These are phyloP conservation scores for Hyperoplus lanceolatus DNA, from an alignment of 2,797 vertebrate genomes.

Conservation along the genomic window DNA sequence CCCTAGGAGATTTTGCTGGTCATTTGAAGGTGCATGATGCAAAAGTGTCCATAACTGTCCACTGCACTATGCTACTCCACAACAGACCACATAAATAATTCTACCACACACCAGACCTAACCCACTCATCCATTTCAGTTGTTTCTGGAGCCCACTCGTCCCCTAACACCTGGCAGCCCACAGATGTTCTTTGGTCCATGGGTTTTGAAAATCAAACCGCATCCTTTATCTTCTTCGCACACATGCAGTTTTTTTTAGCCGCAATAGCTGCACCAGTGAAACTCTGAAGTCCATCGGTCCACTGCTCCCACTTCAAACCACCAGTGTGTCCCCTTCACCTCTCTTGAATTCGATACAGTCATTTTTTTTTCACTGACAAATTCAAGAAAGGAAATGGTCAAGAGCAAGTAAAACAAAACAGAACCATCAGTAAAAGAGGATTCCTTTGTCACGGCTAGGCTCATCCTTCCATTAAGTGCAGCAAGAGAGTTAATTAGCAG, in stretches of 20 bases:
- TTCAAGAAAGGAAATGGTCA: slow-evolving; percentile 3
- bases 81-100: slow-evolving; percentile 34
- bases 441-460: neutral
- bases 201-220: slow-evolving; percentile 54
- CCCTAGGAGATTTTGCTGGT: slow-evolving; percentile 3
- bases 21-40: slow-evolving; percentile 21
- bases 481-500: slow-evolving; percentile 52
- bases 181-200: slow-evolving; percentile 51
- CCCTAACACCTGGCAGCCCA: slow-evolving; percentile 43
- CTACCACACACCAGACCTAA: slow-evolving; percentile 26
- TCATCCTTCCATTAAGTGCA: slow-evolving; percentile 30
- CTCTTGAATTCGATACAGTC: slow-evolving; percentile 6
- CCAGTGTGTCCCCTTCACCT: slow-evolving; percentile 7
- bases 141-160: slow-evolving; percentile 32
- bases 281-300: slow-evolving; percentile 23
- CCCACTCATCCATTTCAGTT: slow-evolving; percentile 54
- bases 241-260: slow-evolving; percentile 54
- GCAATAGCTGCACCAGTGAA: slow-evolving; percentile 47
- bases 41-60: slow-evolving; percentile 12
- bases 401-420: neutral
- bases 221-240: slow-evolving; percentile 67
- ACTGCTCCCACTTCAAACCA: slow-evolving; percentile 1
- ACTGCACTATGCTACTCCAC: neutral
- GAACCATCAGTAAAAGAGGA: neutral
- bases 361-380: neutral